Evolutionary conservation across 1,140 invertebrate species (phyloP), one percentile per base, ranked within the genome.

Genomic region (Ylistrum balloti): DNA sequence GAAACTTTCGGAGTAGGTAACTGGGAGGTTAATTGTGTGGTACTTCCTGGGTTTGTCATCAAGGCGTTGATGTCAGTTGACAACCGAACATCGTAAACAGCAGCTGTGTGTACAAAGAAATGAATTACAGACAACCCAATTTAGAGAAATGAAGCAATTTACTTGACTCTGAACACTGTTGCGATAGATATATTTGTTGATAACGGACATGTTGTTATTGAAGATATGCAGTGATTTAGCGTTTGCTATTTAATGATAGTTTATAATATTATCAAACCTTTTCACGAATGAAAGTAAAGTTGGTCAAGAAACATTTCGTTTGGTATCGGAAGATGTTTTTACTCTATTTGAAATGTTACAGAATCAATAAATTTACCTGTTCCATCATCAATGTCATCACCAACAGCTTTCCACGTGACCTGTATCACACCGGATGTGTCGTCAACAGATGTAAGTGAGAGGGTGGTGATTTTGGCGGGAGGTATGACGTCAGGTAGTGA

Each of bases 321-420:
- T n/a, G n/a, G n/a, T n/a, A n/a, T n/a, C n/a, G n/a, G n/a, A n/a
- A n/a, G n/a, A n/a, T n/a, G n/a, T n/a, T n/a, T n/a, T n/a, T n/a
- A n/a, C n/a, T n/a, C n/a, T n/a, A n/a, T n/a, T n/a, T n/a, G n/a
- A n/a, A n/a, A n/a, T n/a, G n/a, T n/a, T n/a, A n/a, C n/a, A n/a
- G n/a, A n/a, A n/a, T n/a, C n/a, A n/a, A n/a, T n/a, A n/a, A 45
- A 17, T 45, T 56, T 28, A 86, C 86, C 86, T 86, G 33, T 86
- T 86, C 86, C 86, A 86, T 86, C 86, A 38, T 33, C 86, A 22
- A 34, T 9, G 35, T 86, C 86, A 86, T 86, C 86, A 86, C 86
- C 86, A 7, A 86, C 86, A 86, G 86, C 86, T 38, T 86, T 86
- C 33, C 33, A 86, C n/a, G 33, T 86, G 33, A 86, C 33, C 15